Evolutionary conservation across 2,113 vertebrate genomes (phyloP).

Genomic region (Hyla sarda): DNA sequence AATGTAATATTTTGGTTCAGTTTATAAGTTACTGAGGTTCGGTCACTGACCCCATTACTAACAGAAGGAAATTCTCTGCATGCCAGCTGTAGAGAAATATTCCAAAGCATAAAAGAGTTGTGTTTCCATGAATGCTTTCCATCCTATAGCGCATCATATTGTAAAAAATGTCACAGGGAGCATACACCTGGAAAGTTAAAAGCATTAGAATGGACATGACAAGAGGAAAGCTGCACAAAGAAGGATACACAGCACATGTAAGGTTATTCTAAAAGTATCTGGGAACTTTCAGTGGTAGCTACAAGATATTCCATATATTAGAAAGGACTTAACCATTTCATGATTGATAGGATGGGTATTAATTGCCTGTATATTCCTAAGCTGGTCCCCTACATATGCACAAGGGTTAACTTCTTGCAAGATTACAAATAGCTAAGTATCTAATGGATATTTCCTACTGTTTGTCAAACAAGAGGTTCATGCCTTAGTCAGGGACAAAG

Average conservation of each 20-base stretch:
- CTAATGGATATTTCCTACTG: conserved; percentile 79
- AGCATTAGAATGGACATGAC: conserved; percentile 13
- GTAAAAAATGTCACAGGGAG: not conserved
- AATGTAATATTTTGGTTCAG: not conserved
- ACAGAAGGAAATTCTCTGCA: conserved; percentile 8
- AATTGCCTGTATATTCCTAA: too few relatives aligned
- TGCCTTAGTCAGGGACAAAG: conserved; percentile 86
- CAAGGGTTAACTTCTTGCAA: conserved; percentile 45
- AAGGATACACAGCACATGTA: not conserved
- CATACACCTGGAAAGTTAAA: conserved; percentile 27
- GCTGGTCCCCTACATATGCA: conserved; percentile 5
- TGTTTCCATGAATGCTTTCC: not conserved
- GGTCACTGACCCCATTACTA: not conserved
- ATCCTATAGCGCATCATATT: conserved; percentile 5
- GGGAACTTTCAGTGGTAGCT: conserved; percentile 34
- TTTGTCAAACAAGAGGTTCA: conserved; percentile 82
- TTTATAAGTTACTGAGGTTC: not conserved
- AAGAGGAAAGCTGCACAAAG: not conserved
- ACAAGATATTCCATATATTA: conserved; percentile 18
- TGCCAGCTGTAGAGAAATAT: conserved; percentile 2
- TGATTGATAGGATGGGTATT: not conserved
- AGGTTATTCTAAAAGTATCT: conserved; percentile 19
- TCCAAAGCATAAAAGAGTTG: not conserved
- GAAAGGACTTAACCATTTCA: not conserved
- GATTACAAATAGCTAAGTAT: conserved; percentile 72